phyloP scores from a whole-genome alignment of 1,140 invertebrate genomes.

The Brachionus calyciflorus region DNA sequence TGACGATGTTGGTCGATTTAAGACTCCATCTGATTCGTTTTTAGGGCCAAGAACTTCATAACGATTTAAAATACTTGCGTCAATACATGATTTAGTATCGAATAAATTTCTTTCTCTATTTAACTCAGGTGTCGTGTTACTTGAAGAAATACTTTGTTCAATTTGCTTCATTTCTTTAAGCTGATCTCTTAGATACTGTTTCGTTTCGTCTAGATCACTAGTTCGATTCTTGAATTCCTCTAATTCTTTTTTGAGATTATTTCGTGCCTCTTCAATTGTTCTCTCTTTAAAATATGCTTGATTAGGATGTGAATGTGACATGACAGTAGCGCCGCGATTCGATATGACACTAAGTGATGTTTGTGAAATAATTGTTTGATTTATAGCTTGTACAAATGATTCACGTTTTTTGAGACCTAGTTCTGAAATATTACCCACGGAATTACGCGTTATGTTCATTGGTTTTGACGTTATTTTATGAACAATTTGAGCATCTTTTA shows the following conservation, averaged over 20 bases:
- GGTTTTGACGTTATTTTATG: slow-evolving; percentile 35
- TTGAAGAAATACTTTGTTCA: slow-evolving; percentile 28
- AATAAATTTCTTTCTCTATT: not conserved
- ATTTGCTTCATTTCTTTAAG: slow-evolving; percentile 29
- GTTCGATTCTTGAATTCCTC: slow-evolving; percentile 24
- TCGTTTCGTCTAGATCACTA: not conserved
- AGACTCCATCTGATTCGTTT: slow-evolving; percentile 43
- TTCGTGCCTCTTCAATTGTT: not conserved
- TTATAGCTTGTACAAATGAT: slow-evolving; percentile 14
- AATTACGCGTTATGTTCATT: slow-evolving; percentile 17
- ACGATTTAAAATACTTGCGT: not conserved
- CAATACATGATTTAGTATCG: slow-evolving; percentile 12
- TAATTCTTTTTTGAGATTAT: not conserved
- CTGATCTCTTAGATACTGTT: slow-evolving; percentile 30
- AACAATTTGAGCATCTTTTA: slow-evolving; percentile 20
- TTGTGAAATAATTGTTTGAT: not conserved
- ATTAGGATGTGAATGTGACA: not conserved
- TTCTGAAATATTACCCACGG: slow-evolving; percentile 35
- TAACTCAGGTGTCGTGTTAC: not conserved
- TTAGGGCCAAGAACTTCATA: not conserved
- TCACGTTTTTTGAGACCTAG: slow-evolving; percentile 30
- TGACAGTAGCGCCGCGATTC: not conserved
- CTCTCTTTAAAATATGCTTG: not conserved
- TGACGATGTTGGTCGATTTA: slow-evolving; percentile 55
- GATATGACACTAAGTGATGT: slow-evolving; percentile 2